Evolutionary conservation across 2,888 invertebrate genomes (phyloP).

Genomic region (Meiosimyza platycephala): DNA sequence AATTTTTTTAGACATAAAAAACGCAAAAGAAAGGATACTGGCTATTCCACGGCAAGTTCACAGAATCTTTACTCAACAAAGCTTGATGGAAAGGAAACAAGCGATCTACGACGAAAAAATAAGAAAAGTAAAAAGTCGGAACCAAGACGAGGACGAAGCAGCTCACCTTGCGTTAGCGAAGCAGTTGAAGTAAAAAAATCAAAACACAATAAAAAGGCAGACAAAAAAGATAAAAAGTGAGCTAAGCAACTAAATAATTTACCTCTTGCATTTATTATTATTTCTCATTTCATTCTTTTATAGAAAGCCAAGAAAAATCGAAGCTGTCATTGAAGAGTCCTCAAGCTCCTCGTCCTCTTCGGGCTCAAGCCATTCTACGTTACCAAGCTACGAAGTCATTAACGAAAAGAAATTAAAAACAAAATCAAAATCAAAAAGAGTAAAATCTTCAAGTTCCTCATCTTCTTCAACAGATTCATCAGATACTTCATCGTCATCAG

Average conservation of each 20-base stretch:
- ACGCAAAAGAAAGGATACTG: constrained; percentile 72
- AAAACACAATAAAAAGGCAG: constrained; percentile 58
- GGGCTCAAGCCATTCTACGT: constrained; percentile 61
- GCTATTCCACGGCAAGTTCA: constrained; percentile 77
- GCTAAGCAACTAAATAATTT: constrained; percentile 36
- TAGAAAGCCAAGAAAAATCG: constrained; percentile 60
- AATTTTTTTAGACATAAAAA: constrained; percentile 53
- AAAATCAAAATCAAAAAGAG: constrained; percentile 53
- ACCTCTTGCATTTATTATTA: neutral
- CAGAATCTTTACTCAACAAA: constrained; percentile 69
- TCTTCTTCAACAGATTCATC: constrained; percentile 51
- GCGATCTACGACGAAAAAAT: constrained; percentile 58
- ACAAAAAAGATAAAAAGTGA: constrained; percentile 62
- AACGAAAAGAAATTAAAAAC: constrained; percentile 59
- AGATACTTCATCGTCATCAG: constrained; percentile 52
- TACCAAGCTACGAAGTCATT: constrained; percentile 65
- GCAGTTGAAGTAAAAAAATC: constrained; percentile 54
- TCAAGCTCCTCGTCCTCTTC: constrained; percentile 53
- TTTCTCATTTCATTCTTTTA: constrained; percentile 14
- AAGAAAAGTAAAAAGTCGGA: constrained; percentile 55
- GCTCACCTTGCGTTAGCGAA: constrained; percentile 60
- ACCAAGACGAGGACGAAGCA: constrained; percentile 55
- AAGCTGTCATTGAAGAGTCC: constrained; percentile 63
- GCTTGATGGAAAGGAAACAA: constrained; percentile 52
- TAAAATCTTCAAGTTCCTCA: constrained; percentile 53